Evolutionary conservation across 2,888 invertebrate species (phyloP).

Genomic region (Zaprionus bogoriensis): DNA sequence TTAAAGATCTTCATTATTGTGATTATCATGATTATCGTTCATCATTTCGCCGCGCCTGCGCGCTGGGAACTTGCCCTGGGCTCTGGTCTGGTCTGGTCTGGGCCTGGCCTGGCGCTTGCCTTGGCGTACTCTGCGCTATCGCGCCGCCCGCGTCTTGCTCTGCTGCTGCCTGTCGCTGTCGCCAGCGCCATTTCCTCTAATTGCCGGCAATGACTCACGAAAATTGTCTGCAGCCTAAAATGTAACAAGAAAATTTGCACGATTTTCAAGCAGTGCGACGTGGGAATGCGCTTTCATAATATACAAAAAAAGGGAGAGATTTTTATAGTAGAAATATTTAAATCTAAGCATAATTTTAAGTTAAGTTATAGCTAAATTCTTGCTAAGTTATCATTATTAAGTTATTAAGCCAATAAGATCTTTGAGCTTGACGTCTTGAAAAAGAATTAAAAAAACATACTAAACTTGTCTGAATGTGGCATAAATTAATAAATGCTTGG

Average conservation of each 20-base stretch:
- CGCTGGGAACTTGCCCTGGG: conserved; percentile 26
- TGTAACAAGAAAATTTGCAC: conserved; percentile 25
- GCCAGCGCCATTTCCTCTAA: conserved; percentile 41
- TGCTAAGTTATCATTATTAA: too few relatives aligned
- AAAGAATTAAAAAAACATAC: too few relatives aligned
- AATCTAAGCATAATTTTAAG: too few relatives aligned
- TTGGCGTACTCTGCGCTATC: too few relatives aligned
- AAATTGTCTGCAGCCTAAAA: conserved; percentile 56
- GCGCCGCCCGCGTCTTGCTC: conserved; percentile 41
- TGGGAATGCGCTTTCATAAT: conserved; percentile 22
- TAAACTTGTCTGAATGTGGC: too few relatives aligned
- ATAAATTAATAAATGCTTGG: too few relatives aligned
- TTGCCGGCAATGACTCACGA: conserved; percentile 65
- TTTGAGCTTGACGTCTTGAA: too few relatives aligned
- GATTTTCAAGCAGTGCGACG: not conserved
- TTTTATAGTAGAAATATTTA: too few relatives aligned
- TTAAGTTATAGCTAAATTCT: too few relatives aligned
- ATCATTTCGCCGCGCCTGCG: conserved; percentile 63
- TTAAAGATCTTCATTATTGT: conserved; percentile 59
- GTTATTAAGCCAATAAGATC: too few relatives aligned
- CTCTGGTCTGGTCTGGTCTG: too few relatives aligned
- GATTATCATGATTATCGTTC: conserved; percentile 54
- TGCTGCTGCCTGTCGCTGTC: not conserved
- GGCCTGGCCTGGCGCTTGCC: conserved; percentile 11
- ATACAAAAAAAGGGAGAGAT: too few relatives aligned